Evolutionary conservation across 2,888 invertebrate species (phyloP).

Genomic region (Rhamnusium bicolor): DNA sequence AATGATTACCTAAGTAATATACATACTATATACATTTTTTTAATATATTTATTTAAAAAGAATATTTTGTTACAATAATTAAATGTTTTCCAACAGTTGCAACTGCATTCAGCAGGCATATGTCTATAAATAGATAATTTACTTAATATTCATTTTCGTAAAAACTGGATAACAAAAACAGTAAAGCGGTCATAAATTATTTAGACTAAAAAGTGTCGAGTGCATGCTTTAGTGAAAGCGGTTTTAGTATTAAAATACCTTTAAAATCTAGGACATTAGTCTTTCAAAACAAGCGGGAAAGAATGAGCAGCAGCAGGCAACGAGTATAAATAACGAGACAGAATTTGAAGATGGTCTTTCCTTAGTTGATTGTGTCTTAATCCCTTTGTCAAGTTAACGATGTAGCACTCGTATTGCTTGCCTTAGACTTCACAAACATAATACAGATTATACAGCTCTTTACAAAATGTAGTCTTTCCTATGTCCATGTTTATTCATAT

Average conservation of each 20-base stretch:
- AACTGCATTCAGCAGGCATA: neutral
- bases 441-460: constrained; percentile 46
- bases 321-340: constrained; percentile 24
- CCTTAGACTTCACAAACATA: constrained; percentile 38
- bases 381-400: constrained; percentile 27
- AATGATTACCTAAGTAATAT: no score
- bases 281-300: neutral
- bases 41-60: no score
- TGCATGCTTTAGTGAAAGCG: constrained; percentile 9
- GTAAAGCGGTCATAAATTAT: constrained; percentile 9
- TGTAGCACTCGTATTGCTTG: constrained; percentile 17
- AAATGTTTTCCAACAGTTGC: no score
- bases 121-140: neutral
- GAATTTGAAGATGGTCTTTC: constrained; percentile 23
- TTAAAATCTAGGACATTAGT: constrained; percentile 28
- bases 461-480: constrained; percentile 23
- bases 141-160: neutral
- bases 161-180: constrained; percentile 15
- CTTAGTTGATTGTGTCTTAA: constrained; percentile 19
- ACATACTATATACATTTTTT: no score
- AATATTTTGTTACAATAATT: no score
- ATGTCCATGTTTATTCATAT: neutral
- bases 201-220: constrained; percentile 11
- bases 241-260: constrained; percentile 23
- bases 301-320: neutral